Percentiles rank a stretch among this genome's conserved stretches.
Conservation (phyloP, 2,113 vertebrate genomes). For the Otus sunia region DNA sequence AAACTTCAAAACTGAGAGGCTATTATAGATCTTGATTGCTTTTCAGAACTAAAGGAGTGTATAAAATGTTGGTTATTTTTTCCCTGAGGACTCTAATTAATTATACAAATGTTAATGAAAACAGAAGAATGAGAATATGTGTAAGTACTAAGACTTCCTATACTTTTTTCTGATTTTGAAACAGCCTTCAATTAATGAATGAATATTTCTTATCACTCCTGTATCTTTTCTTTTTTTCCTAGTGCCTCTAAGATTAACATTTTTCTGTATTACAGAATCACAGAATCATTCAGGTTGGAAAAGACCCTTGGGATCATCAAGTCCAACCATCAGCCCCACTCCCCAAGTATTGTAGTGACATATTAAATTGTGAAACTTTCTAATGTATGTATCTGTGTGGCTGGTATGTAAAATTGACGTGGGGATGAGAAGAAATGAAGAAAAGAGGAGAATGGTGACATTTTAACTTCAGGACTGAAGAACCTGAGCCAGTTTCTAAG, state of each 20-base stretch:
- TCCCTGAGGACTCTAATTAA: constrained; percentile 39
- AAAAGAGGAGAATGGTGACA: neutral
- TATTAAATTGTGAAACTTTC: neutral
- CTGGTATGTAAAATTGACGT: neutral
- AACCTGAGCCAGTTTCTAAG: neutral
- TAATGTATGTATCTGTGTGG: neutral
- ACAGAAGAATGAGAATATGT: neutral
- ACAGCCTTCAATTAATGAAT: neutral
- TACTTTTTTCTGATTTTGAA: constrained; percentile 1
- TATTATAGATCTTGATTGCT: constrained; percentile 31
- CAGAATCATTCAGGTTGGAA: too few relatives aligned
- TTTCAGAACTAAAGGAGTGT: constrained; percentile 29
- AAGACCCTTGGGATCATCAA: too few relatives aligned
- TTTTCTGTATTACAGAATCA: neutral
- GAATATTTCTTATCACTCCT: neutral
- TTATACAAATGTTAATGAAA: constrained; percentile 36
- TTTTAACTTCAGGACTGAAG: neutral
- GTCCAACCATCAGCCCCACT: too few relatives aligned
- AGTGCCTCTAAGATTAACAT: neutral
- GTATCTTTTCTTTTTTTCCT: neutral
- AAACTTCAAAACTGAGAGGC: constrained; percentile 20
- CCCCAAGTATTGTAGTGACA: neutral
- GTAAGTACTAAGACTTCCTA: neutral
- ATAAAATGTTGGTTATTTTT: constrained; percentile 27
- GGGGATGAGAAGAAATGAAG: neutral